Conservation (phyloP, 30 jellyfish, hydroid and myxozoan species). For the Turritopsis rubra region DNA sequence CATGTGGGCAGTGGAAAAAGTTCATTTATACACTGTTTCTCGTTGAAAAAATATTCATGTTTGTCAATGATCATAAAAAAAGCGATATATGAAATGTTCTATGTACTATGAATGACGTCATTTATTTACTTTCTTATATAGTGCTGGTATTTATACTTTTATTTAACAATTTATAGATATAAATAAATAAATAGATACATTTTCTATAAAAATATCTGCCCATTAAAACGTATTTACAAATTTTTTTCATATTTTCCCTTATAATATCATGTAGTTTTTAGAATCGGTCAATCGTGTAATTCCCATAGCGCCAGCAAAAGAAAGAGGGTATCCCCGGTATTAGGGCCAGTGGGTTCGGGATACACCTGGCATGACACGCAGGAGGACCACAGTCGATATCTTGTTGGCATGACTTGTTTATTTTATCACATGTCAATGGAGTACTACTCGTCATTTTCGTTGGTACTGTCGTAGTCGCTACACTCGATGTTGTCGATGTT, state of each 20-base stretch:
- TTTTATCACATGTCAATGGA: background rate
- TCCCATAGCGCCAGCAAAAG: too few species aligned
- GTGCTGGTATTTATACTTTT: background rate
- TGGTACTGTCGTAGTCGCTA: background rate
- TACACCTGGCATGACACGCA: background rate
- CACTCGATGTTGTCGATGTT: background rate
- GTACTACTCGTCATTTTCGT: background rate
- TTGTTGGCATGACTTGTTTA: background rate
- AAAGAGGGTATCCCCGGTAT: background rate
- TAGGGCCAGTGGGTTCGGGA: background rate
- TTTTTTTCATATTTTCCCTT: background rate
- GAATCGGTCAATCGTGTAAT: too few species aligned
- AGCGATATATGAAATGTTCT: too few species aligned
- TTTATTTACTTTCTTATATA: background rate
- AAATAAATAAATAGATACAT: too few species aligned
- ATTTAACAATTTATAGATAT: background rate
- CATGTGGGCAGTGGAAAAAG: too few species aligned
- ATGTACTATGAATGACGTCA: too few species aligned
- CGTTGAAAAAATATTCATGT: too few species aligned
- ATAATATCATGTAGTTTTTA: too few species aligned
- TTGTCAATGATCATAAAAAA: background rate
- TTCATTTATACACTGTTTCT: too few species aligned
- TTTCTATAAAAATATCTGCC: background rate
- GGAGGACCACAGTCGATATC: background rate
- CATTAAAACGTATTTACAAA: background rate